phyloP scores from a whole-genome alignment of 2,113 vertebrate species.

The Bucco capensis region DNA sequence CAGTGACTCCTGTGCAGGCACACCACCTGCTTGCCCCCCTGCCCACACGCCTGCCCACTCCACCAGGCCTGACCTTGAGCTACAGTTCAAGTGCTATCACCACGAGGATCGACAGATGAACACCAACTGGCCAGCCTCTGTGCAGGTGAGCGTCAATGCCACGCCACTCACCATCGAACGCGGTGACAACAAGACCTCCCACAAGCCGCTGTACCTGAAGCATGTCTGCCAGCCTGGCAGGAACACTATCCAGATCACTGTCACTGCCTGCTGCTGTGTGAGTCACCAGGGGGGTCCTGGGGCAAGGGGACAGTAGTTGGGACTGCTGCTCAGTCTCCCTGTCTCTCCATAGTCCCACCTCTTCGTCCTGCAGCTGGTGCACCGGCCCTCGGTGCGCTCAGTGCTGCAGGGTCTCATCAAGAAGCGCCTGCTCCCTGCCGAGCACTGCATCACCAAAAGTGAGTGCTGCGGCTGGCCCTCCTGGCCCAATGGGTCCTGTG shows the following conservation, averaged over 20 bases:
- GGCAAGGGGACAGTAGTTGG: rapidly evolving
- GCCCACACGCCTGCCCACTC: neutral
- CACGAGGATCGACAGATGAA: constrained; percentile 96
- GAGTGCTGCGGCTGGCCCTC: neutral
- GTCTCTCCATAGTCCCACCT: constrained; percentile 84
- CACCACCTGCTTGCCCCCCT: no score
- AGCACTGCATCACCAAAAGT: constrained; percentile 97
- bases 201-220: constrained; percentile 94
- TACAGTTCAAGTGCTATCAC: constrained; percentile 98
- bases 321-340: rapidly evolving
- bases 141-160: constrained; percentile 94
- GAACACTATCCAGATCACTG: constrained; percentile 96
- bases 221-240: constrained; percentile 92
- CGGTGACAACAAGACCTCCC: constrained; percentile 94
- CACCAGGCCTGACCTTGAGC: constrained; percentile 89
- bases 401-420: constrained; percentile 95
- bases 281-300: constrained; percentile 8
- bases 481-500: neutral
- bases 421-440: constrained; percentile 90
- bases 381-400: constrained; percentile 89
- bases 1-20: rapidly evolving
- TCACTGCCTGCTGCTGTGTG: constrained; percentile 95
- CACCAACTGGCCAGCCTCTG: constrained; percentile 95
- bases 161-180: constrained; percentile 90
- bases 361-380: constrained; percentile 95